These are phyloP conservation scores for Toxotes chatareus DNA, from an alignment of 2,113 vertebrate genomes.

Conservation along the genomic window DNA sequence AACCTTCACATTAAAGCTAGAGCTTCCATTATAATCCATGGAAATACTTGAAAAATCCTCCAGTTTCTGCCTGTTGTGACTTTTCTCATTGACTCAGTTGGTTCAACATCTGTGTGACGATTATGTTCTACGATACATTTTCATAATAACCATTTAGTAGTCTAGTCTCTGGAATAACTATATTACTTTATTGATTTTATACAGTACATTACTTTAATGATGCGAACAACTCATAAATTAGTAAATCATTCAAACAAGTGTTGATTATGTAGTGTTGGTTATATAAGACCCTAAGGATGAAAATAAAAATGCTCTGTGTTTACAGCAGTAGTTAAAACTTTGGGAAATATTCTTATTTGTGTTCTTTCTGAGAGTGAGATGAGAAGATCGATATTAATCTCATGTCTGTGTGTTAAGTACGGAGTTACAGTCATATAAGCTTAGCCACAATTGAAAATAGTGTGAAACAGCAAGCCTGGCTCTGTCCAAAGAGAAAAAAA, in stretches of 20 bases:
- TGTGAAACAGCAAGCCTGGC: too few relatives aligned
- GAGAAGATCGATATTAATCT: background rate
- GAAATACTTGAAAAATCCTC: background rate
- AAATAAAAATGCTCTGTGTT: background rate
- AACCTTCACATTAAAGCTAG: background rate
- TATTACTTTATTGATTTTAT: background rate
- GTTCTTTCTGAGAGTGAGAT: background rate
- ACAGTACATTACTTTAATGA: background rate
- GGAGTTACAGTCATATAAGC: too few relatives aligned
- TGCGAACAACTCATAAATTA: background rate
- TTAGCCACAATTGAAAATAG: too few relatives aligned
- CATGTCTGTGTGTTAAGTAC: background rate
- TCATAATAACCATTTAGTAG: too few relatives aligned
- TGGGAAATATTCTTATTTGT: slow-evolving; percentile 7
- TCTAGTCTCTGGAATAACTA: too few relatives aligned
- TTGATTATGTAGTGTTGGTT: background rate
- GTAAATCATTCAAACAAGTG: too few relatives aligned
- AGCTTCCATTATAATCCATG: background rate
- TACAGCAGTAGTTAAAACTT: background rate
- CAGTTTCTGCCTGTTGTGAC: background rate
- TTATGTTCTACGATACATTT: background rate
- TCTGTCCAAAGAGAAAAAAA: too few relatives aligned
- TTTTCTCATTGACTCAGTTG: background rate
- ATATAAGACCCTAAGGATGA: background rate
- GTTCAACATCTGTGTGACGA: background rate